Evolutionary conservation across 2,113 vertebrate species (phyloP), one percentile per base, ranked within the genome.

Genomic region (Nyctereutes procyonoides): DNA sequence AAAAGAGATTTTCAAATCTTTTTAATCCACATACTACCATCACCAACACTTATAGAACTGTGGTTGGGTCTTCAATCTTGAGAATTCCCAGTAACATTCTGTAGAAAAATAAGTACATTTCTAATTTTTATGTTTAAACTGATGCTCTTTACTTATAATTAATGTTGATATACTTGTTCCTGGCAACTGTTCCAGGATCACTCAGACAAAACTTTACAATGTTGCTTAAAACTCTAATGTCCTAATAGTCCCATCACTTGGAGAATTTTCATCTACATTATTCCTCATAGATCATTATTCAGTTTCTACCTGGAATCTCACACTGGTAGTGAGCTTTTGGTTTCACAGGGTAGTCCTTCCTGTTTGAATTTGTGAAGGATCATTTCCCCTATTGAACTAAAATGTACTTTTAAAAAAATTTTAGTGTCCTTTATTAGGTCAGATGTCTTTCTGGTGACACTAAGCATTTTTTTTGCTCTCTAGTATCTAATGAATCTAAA

Each of bases 101-200:
- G 74, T 58, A 69, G 35, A 43, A 80, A 93, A 56, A 5, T 62
- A 79, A 80, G 24, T 38, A 60, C 15, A 0, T 77, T 95, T 76
- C 24, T n/a, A 74, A 28, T 83, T 62, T 76, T 71, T 67, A 81
- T 38, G 30, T 1, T 30, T 90, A 26, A 26, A 19, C 60, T 19
- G 2, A 83, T 80, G 24, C 22, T 43, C 69, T 77, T 90, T 96
- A 69, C 22, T 90, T 93, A 38, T 32, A 92, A 76, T 74, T 97
- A 43, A 48, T 86, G 15, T 83, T 88, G 19, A 73, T 48, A 22
- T 16, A 35, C 3, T 35, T 76, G 1, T 85, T 93, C 26, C 26
- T 93, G 28, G 3, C 19, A 76, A 30, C 81, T 30, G 8, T 62
- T 96, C 17, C n/a, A 43, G 79, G 5, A 73, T 58, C 74, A 7